A percentile compares a stretch with the other conserved stretches of the same genome.
These are phyloP conservation scores for Margarornis squamiger DNA, from an alignment of 2,797 vertebrate genomes.

Conservation along the genomic window DNA sequence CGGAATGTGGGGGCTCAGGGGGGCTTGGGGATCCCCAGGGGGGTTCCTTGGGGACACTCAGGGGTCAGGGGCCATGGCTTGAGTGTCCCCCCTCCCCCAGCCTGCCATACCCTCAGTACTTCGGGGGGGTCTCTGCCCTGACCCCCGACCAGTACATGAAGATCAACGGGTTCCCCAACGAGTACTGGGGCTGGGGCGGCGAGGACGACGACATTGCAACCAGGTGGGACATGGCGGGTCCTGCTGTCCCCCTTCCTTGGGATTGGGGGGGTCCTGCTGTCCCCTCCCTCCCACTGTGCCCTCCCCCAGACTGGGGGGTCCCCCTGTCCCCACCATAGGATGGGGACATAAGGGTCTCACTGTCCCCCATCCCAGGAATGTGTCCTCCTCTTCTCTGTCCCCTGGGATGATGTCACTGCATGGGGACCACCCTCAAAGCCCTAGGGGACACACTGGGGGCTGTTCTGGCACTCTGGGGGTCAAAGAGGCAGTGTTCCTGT, in stretches of 20 bases:
- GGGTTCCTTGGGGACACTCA: not conserved
- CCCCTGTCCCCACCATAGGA: too few species aligned
- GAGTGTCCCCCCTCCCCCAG: constrained; percentile 55
- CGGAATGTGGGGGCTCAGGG: not conserved
- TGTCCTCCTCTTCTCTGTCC: too few species aligned
- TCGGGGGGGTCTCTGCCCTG: constrained; percentile 92
- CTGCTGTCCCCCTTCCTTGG: not conserved
- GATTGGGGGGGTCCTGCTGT: too few species aligned
- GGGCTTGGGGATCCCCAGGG: not conserved
- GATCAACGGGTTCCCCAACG: constrained; percentile 97
- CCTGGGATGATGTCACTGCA: too few species aligned
- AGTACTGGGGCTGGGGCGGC: constrained; percentile 97
- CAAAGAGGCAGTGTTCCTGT: not conserved
- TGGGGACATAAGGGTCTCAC: too few species aligned
- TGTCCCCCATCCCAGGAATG: too few species aligned
- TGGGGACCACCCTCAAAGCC: too few species aligned
- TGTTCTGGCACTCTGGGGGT: too few species aligned
- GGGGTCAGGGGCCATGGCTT: not conserved
- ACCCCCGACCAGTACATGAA: constrained; percentile 97
- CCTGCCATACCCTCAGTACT: constrained; percentile 93
- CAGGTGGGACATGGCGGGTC: constrained; percentile 73
- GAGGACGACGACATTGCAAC: constrained; percentile 96
- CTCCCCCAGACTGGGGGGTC: too few species aligned
- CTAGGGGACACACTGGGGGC: not conserved
- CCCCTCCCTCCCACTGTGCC: too few species aligned